Conservation (phyloP, 1,140 invertebrate species). For the Notospermus geniculatus region DNA sequence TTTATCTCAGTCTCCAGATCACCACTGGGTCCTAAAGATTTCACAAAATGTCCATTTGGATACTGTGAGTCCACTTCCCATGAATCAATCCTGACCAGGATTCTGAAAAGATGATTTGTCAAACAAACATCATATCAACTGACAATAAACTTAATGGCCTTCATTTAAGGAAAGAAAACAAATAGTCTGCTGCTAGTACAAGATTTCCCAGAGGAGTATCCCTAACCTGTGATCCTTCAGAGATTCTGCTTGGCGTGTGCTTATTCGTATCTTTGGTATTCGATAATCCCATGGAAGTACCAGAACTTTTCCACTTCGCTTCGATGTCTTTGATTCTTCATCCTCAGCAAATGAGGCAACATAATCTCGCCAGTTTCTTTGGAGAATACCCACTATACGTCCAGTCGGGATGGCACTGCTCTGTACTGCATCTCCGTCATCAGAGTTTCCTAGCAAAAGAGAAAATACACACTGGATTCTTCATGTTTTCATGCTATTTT, state of each 20-base stretch:
- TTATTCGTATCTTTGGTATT: constrained; percentile 55
- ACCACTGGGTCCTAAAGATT: constrained; percentile 48
- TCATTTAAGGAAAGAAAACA: too few species aligned
- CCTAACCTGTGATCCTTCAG: constrained; percentile 43
- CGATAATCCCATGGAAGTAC: constrained; percentile 53
- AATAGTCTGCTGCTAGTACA: too few species aligned
- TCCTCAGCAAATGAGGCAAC: constrained; percentile 43
- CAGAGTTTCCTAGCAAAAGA: neutral
- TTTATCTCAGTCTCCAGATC: constrained; percentile 93
- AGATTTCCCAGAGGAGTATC: neutral
- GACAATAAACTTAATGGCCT: too few species aligned
- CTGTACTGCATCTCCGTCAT: constrained; percentile 9
- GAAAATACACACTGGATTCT: too few species aligned
- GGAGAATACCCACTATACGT: constrained; percentile 87
- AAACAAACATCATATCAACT: too few species aligned
- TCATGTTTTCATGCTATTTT: too few species aligned
- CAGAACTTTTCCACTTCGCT: constrained; percentile 39
- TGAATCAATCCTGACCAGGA: constrained; percentile 52
- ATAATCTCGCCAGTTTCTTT: constrained; percentile 81
- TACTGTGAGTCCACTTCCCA: constrained; percentile 52
- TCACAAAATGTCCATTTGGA: constrained; percentile 56
- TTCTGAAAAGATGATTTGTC: constrained; percentile 21
- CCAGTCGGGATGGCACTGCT: constrained; percentile 68
- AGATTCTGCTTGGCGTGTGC: constrained; percentile 41
- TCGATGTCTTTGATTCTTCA: constrained; percentile 30